phyloP scores from a whole-genome alignment of 1,140 invertebrate species.

The Drosophila elegans region DNA sequence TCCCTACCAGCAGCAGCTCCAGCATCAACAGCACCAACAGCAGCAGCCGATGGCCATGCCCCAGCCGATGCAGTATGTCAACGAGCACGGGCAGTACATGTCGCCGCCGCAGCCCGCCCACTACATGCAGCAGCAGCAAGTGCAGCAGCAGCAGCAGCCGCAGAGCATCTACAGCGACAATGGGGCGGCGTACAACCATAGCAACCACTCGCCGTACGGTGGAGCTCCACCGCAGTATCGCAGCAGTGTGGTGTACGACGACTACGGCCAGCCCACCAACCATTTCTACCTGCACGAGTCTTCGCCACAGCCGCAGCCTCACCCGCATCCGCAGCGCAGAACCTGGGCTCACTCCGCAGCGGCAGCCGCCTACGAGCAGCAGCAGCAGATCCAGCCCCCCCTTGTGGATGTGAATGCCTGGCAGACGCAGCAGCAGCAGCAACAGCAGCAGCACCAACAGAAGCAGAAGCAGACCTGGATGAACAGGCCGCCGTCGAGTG shows the following conservation, averaged over 20 bases:
- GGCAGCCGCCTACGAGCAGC: conserved; percentile 85
- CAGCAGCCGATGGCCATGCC: conserved; percentile 78
- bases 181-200: conserved; percentile 73
- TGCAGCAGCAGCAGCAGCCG: conserved; percentile 55
- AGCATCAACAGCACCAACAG: conserved; percentile 86
- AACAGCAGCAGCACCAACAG: conserved; percentile 68
- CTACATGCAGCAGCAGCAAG: conserved; percentile 45
- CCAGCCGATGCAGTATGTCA: conserved; percentile 78
- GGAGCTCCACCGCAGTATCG: conserved; percentile 59
- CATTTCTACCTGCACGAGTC: conserved; percentile 92
- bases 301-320: conserved; percentile 85
- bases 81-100: conserved; percentile 82
- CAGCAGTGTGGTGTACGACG: conserved; percentile 73
- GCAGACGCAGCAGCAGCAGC: conserved; percentile 73
- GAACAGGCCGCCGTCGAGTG: conserved; percentile 62
- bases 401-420: conserved; percentile 78
- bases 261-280: conserved; percentile 78
- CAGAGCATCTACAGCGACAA: conserved; percentile 80
- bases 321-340: conserved; percentile 87
- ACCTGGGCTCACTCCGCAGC: conserved; percentile 90
- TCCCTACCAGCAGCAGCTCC: conserved; percentile 82
- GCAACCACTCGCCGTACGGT: conserved; percentile 67
- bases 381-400: conserved; percentile 66
- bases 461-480: conserved; percentile 68
- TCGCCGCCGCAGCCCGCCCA: conserved; percentile 64